A percentile compares a stretch with the other conserved stretches of the same genome.
phyloP scores from a whole-genome alignment of 2,113 vertebrate species.

The Strix uralensis region DNA sequence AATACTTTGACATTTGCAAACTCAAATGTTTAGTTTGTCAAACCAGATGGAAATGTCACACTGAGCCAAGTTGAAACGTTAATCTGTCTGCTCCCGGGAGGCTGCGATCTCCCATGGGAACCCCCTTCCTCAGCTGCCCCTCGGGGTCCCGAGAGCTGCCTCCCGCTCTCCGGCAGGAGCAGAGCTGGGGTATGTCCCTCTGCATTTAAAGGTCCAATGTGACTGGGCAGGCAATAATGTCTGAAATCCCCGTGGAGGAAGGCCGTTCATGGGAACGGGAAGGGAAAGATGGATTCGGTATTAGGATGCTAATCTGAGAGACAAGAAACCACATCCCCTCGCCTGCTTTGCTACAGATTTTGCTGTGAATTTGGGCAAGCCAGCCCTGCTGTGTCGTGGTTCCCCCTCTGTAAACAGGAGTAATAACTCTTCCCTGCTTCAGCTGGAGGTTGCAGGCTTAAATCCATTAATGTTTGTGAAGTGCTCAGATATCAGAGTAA shows the following conservation, averaged over 20 bases:
- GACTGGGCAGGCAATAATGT: neutral
- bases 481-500: neutral
- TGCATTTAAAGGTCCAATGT: neutral
- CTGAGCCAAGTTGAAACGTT: slow-evolving; percentile 11
- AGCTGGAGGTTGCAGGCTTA: neutral
- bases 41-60: slow-evolving; percentile 59
- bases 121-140: neutral
- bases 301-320: neutral
- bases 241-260: neutral
- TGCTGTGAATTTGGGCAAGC: neutral
- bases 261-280: neutral
- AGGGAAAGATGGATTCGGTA: neutral
- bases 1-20: slow-evolving; percentile 64
- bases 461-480: neutral
- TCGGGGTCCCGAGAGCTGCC: neutral
- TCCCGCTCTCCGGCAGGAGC: neutral
- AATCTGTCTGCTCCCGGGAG: neutral
- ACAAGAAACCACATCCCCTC: neutral
- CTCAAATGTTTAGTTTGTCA: slow-evolving; percentile 65
- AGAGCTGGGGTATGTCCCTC: rapidly evolving
- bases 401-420: neutral
- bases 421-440: slow-evolving; percentile 6
- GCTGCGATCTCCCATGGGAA: neutral
- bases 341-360: neutral
- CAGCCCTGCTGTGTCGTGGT: neutral